Conservation (phyloP, 2,113 vertebrate species). For the Eublepharis macularius region DNA sequence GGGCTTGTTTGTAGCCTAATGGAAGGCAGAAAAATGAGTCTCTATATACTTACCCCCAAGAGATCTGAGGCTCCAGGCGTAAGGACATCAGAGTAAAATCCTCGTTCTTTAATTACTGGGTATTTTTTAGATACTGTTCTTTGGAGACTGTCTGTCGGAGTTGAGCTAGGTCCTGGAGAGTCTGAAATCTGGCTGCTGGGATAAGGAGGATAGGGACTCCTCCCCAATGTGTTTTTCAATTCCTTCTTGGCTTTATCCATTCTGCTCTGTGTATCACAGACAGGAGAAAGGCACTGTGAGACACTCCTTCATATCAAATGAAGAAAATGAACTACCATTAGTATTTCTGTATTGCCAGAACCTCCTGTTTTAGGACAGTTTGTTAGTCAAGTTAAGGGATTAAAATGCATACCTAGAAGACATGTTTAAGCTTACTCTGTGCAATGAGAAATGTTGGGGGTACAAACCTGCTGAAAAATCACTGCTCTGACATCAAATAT, state of each 20-base stretch:
- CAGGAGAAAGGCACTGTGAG: neutral
- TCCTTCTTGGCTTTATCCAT: constrained; percentile 61
- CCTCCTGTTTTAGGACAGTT: neutral
- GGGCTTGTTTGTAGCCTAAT: neutral
- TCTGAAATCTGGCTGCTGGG: neutral
- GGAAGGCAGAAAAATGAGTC: neutral
- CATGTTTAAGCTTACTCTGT: neutral
- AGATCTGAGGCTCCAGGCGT: constrained; percentile 56
- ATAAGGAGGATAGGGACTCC: neutral
- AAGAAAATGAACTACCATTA: constrained; percentile 32
- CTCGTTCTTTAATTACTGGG: constrained; percentile 62
- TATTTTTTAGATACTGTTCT: constrained; percentile 46
- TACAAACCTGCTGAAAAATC: neutral
- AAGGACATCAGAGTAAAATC: constrained; percentile 74
- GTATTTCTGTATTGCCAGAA: constrained; percentile 13
- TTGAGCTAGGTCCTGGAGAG: constrained; percentile 13
- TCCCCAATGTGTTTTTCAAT: constrained; percentile 10
- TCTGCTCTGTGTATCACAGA: constrained; percentile 6
- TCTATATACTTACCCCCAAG: constrained; percentile 70
- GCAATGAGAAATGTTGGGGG: neutral
- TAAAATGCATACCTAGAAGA: neutral
- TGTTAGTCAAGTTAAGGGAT: constrained; percentile 18
- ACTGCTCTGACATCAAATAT: neutral
- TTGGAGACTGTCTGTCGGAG: neutral
- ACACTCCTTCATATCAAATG: constrained; percentile 6